Evolutionary conservation across 92 coral and sea anemone species (phyloP).

Genomic region (Porites rus): DNA sequence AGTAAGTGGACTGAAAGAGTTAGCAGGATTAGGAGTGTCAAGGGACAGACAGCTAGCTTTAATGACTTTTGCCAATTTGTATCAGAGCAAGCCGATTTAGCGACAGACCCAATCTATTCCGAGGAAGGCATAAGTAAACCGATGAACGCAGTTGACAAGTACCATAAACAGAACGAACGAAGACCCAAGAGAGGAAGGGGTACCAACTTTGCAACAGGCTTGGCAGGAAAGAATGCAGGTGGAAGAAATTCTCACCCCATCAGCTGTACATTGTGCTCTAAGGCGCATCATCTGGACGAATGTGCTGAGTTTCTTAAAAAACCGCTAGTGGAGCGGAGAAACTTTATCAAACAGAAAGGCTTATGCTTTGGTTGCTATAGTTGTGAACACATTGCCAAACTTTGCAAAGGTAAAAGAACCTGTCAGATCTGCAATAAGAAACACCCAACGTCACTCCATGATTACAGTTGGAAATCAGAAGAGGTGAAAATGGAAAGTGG

Average conservation of each 20-base stretch:
- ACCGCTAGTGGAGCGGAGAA: conserved; percentile 62
- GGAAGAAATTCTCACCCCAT: neutral
- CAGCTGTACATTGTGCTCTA: conserved; percentile 60
- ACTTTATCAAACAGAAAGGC: conserved; percentile 63
- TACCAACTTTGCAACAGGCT: conserved; percentile 44
- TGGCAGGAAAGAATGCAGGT: neutral
- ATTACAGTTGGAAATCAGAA: conserved; percentile 55
- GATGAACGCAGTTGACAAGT: conserved; percentile 32
- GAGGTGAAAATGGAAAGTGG: conserved; percentile 13
- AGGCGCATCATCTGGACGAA: conserved; percentile 65
- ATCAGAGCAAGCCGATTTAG: conserved; percentile 70
- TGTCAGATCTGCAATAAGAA: conserved; percentile 56
- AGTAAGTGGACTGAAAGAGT: too few relatives aligned
- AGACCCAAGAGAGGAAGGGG: conserved; percentile 41
- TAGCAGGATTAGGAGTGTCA: too few relatives aligned
- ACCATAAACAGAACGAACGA: conserved; percentile 20
- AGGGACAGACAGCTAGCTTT: too few relatives aligned
- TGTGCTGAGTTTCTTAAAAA: conserved; percentile 74
- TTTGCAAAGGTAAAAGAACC: conserved; percentile 42
- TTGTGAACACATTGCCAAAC: conserved; percentile 61
- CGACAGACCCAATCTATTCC: conserved; percentile 68
- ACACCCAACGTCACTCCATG: conserved; percentile 76
- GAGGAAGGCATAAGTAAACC: conserved; percentile 25
- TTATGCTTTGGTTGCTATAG: conserved; percentile 64
- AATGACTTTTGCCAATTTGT: too few relatives aligned